These are phyloP conservation scores for Anolis apletophallus DNA, from an alignment of 2,797 vertebrate genomes.

Conservation along the genomic window DNA sequence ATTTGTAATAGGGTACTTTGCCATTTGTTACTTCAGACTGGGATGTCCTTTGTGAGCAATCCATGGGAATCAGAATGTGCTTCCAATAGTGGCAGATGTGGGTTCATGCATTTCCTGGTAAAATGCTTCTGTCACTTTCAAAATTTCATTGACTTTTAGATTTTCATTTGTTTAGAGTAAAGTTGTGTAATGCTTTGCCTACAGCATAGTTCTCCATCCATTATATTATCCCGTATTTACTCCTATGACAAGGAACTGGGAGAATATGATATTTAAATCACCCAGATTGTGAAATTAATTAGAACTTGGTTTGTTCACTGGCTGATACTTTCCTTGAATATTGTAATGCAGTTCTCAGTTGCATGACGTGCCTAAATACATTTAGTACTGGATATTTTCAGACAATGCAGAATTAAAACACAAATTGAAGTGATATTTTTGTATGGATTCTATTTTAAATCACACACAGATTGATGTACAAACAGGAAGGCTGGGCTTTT, in stretches of 20 bases:
- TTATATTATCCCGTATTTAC: background rate
- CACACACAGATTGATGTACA: too few species aligned
- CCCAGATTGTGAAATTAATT: too few species aligned
- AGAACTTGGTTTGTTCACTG: too few species aligned
- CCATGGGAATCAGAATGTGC: slow-evolving; percentile 43
- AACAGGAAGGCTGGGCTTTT: too few species aligned
- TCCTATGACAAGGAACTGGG: background rate
- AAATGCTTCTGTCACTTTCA: background rate
- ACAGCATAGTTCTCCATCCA: background rate
- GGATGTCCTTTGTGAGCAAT: slow-evolving; percentile 60
- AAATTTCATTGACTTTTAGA: slow-evolving; percentile 2
- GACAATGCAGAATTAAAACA: too few species aligned
- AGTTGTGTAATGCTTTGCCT: background rate
- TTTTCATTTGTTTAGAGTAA: background rate
- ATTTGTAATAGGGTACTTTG: slow-evolving; percentile 63
- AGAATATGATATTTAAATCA: background rate
- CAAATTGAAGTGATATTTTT: too few species aligned
- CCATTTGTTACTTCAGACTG: slow-evolving; percentile 59
- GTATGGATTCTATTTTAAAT: too few species aligned
- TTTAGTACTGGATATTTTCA: too few species aligned
- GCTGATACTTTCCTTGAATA: too few species aligned
- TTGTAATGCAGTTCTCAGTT: too few species aligned
- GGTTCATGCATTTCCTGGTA: background rate
- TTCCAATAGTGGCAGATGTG: slow-evolving; percentile 41
- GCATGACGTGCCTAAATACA: too few species aligned